Percentiles rank a stretch among this genome's conserved stretches.
Conservation (phyloP, 1,140 invertebrate genomes). For the Listronotus oregonensis region DNA sequence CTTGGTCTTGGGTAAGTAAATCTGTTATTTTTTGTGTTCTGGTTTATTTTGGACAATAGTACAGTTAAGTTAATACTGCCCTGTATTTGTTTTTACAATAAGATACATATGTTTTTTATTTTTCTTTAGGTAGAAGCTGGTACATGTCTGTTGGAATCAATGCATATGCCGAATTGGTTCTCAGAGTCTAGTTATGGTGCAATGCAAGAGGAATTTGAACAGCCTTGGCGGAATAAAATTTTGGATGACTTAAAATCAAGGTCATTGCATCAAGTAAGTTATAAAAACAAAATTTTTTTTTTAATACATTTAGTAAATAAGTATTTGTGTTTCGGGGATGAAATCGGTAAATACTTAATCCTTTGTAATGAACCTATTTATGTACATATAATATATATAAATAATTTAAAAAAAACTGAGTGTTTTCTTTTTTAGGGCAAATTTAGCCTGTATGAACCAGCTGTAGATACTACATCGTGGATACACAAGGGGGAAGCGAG, state of each 20-base stretch:
- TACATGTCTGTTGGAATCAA: slow-evolving; percentile 72
- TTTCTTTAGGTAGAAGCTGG: slow-evolving; percentile 64
- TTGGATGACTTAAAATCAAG: slow-evolving; percentile 70
- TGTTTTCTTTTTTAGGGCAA: slow-evolving; percentile 29
- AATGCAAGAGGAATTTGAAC: slow-evolving; percentile 66
- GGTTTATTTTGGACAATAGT: too few relatives aligned
- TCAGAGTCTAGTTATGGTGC: slow-evolving; percentile 60
- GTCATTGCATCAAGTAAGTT: slow-evolving; percentile 41
- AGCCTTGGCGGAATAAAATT: slow-evolving; percentile 77
- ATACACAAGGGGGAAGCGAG: slow-evolving; percentile 78
- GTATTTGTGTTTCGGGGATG: too few relatives aligned
- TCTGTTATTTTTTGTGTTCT: neutral
- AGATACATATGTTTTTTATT: neutral
- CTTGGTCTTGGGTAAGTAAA: slow-evolving; percentile 70
- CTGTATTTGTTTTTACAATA: too few relatives aligned
- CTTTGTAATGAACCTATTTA: too few relatives aligned
- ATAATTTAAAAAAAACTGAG: too few relatives aligned
- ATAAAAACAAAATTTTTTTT: too few relatives aligned
- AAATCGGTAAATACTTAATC: too few relatives aligned
- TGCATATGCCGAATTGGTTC: slow-evolving; percentile 78
- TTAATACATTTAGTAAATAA: too few relatives aligned
- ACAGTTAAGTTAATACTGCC: too few relatives aligned
- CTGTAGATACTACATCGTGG: slow-evolving; percentile 83
- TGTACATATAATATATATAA: too few relatives aligned
- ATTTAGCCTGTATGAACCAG: slow-evolving; percentile 60